phyloP scores from a whole-genome alignment of 2,113 vertebrate species.

The Limanda limanda region DNA sequence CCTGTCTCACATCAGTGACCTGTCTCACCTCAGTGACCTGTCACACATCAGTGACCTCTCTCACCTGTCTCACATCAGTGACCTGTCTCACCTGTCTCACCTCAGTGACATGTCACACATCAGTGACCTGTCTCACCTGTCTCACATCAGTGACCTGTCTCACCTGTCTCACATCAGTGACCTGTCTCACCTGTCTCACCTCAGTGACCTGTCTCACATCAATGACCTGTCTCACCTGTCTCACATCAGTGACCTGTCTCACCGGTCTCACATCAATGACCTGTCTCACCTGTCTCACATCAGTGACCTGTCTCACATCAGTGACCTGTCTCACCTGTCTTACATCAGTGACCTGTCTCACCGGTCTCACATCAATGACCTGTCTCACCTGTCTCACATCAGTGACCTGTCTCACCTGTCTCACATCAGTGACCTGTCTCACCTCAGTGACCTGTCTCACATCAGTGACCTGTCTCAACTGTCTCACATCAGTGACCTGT shows the following conservation, averaged over 20 bases:
- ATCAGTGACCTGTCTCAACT: neutral
- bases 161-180: no score
- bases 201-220: conserved; percentile 98
- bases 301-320: no score
- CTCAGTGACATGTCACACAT: no score
- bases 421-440: no score
- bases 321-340: conserved; percentile 85
- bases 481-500: neutral
- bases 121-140: conserved; percentile 83
- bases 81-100: neutral
- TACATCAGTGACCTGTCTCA: conserved; percentile 82
- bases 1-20: conserved; percentile 91
- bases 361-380: neutral
- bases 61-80: conserved; percentile 92
- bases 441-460: no score
- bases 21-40: no score
- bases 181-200: conserved; percentile 83
- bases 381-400: no score
- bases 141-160: conserved; percentile 84
- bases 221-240: neutral
- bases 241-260: neutral
- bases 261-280: conserved; percentile 92
- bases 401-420: no score
- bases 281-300: no score
- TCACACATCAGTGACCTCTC: neutral